Conservation (phyloP, 1,140 invertebrate species). For the Ooceraea biroi region DNA sequence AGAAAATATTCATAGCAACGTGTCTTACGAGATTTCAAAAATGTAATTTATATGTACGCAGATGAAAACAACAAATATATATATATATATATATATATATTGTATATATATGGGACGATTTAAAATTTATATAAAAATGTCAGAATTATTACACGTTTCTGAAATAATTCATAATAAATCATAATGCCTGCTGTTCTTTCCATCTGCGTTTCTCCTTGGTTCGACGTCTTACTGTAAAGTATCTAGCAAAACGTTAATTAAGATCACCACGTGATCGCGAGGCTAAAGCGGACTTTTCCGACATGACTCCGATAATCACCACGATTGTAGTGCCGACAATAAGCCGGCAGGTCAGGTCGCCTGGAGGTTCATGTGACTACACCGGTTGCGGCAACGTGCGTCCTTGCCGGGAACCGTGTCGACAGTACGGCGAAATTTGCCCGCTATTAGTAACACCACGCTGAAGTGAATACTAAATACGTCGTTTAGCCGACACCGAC, state of each 20-base stretch:
- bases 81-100: no score
- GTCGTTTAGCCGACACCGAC: constrained; percentile 56
- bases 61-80: no score
- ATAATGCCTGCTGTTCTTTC: no score
- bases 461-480: constrained; percentile 75
- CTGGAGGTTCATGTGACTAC: constrained; percentile 44
- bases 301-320: constrained; percentile 64
- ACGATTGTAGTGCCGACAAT: constrained; percentile 68
- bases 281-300: constrained; percentile 22
- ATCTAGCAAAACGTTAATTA: constrained; percentile 1
- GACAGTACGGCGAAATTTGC: constrained; percentile 67
- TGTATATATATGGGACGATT: no score
- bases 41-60: background rate
- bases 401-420: constrained; percentile 32
- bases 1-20: background rate
- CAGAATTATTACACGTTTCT: no score
- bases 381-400: constrained; percentile 40
- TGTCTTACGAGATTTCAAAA: background rate
- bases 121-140: no score
- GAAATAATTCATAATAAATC: no score
- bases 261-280: background rate
- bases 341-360: constrained; percentile 48
- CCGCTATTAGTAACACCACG: constrained; percentile 71
- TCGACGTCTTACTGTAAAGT: background rate
- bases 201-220: background rate